These are phyloP conservation scores for Globia sparganii DNA, from an alignment of 2,888 invertebrate species.

Conservation along the genomic window DNA sequence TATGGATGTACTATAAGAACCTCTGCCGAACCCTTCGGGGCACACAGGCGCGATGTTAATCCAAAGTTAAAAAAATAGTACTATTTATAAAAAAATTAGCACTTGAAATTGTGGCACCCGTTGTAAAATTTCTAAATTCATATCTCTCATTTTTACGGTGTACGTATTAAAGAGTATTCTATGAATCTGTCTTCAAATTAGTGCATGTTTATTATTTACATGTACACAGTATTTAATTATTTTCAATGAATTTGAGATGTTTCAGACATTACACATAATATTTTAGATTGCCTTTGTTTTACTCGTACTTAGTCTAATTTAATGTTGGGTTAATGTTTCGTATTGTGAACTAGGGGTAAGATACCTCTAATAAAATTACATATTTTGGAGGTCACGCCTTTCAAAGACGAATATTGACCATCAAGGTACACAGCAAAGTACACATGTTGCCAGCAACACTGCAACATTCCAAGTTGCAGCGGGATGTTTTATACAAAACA, in stretches of 20 bases:
- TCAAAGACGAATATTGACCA: not conserved
- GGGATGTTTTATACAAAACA: too few species aligned
- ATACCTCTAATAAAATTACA: not conserved
- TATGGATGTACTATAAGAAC: not conserved
- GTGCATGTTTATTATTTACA: too few species aligned
- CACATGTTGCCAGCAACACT: too few species aligned
- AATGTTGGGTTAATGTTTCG: not conserved
- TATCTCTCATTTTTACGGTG: too few species aligned
- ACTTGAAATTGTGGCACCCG: not conserved
- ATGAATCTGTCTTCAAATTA: too few species aligned
- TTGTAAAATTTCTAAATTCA: not conserved
- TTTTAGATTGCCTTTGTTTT: conserved; percentile 5
- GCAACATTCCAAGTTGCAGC: too few species aligned
- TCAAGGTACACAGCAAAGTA: not conserved
- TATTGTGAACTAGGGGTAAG: not conserved
- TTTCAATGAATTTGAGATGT: conserved; percentile 3
- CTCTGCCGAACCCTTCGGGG: not conserved
- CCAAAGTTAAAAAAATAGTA: not conserved
- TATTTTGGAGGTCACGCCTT: not conserved
- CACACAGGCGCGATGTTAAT: not conserved
- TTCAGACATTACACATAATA: conserved; percentile 7
- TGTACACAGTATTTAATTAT: not conserved
- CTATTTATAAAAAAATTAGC: not conserved
- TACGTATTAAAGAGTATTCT: too few species aligned
- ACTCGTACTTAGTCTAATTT: not conserved